phyloP scores from a whole-genome alignment of 2,113 vertebrate genomes.

The Antechinus stuartii region DNA sequence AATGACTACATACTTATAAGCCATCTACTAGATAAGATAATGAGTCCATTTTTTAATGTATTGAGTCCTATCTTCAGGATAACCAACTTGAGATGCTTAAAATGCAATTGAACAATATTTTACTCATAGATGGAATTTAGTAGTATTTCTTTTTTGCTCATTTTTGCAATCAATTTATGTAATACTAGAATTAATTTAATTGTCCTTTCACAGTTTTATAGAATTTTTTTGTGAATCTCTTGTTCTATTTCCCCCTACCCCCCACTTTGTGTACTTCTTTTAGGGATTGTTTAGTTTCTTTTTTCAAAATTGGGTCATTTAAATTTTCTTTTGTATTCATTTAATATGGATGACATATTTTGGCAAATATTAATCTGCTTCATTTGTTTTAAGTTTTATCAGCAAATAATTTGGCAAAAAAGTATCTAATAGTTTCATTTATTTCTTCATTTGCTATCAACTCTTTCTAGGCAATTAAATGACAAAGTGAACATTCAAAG shows the following conservation, averaged over 20 bases:
- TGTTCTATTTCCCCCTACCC: neutral
- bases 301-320: neutral
- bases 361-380: neutral
- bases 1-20: neutral
- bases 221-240: neutral
- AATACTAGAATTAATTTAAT: neutral
- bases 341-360: neutral
- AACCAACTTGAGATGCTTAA: neutral
- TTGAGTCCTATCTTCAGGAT: neutral
- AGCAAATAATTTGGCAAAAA: neutral
- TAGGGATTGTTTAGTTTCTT: neutral
- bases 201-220: neutral
- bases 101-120: neutral
- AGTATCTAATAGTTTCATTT: neutral
- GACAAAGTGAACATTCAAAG: neutral
- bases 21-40: too few species aligned
- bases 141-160: neutral
- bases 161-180: neutral
- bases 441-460: neutral
- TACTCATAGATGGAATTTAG: neutral
- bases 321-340: neutral
- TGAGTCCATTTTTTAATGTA: neutral
- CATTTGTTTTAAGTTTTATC: neutral
- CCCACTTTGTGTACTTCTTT: neutral
- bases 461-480: neutral